phyloP scores from a whole-genome alignment of 2,797 vertebrate genomes.

The Mycteria americana region DNA sequence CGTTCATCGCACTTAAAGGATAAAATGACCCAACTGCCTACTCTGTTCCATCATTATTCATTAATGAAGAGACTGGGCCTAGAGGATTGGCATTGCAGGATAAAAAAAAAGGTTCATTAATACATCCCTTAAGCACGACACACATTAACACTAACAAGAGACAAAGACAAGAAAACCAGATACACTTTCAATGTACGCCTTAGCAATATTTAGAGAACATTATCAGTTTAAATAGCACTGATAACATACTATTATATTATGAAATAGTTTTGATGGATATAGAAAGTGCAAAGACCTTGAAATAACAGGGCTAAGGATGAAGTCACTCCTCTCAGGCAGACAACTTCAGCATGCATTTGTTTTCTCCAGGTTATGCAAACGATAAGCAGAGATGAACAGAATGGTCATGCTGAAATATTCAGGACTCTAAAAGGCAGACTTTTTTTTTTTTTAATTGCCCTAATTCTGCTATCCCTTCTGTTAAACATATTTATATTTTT shows the following conservation, averaged over 20 bases:
- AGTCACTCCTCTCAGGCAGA: neutral
- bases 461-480: neutral
- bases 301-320: neutral
- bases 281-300: neutral
- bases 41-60: constrained; percentile 62
- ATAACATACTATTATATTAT: fast-evolving
- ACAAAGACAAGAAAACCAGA: neutral
- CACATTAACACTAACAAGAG: neutral
- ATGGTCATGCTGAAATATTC: neutral
- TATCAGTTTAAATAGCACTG: neutral
- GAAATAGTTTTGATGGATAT: neutral
- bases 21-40: constrained; percentile 51
- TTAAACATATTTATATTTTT: neutral
- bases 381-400: neutral
- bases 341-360: neutral
- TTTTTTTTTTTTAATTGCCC: neutral
- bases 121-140: neutral
- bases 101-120: constrained; percentile 23
- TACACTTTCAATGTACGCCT: neutral
- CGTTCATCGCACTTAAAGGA: constrained; percentile 11
- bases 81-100: constrained; percentile 32
- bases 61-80: constrained; percentile 34
- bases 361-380: neutral
- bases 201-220: neutral
- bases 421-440: neutral